Evolutionary conservation across 2,113 vertebrate genomes (phyloP), one percentile per base, ranked within the genome.

Genomic region (Acanthochromis polyacanthus): DNA sequence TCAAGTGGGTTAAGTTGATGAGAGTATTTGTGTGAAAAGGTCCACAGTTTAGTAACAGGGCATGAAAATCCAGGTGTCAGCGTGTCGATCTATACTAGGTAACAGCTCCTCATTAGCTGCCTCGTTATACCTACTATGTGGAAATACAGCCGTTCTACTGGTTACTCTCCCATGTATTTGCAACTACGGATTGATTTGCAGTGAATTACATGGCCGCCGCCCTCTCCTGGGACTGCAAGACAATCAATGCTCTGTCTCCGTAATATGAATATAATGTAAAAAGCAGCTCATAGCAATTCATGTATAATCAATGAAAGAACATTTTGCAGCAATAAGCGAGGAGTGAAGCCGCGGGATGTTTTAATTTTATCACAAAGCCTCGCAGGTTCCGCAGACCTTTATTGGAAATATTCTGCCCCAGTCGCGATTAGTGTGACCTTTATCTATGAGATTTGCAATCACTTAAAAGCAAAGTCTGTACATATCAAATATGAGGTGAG

Each of bases 401-500:
- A 63, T 40, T 82, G 0, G 1, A 40, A 40, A 61, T 48, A 32
- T 62, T 23, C 66, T 60, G 50, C 36, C 4, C 19, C 46, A 43
- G 38, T 50, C 19, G 46, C 0, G 1, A 53, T 14, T 51, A 71
- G 12, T 16, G 1, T 73, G 82, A 76, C 80, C 87, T 80, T 71
- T 76, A 23, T 56, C 78, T 60, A 36, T 17, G 1, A 43, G 12
- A 43, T 51, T 43, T 79, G 58, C 75, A 85, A 80, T 87, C 40
- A 52, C 69, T 64, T 78, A 71, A 87, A 83, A 71, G 82, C 22
- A 80, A 65, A 30, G 66, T 69, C 71, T 53, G 56, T 63, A 56
- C 67, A 82, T 89, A 79, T 82, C 25, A 84, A 71, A 84, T 71
- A 76, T 68, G 65, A 75, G 72, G 74, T 67, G 50, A 51, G 71